These are phyloP conservation scores for Charina bottae DNA, from an alignment of 2,113 vertebrate genomes.

Conservation along the genomic window DNA sequence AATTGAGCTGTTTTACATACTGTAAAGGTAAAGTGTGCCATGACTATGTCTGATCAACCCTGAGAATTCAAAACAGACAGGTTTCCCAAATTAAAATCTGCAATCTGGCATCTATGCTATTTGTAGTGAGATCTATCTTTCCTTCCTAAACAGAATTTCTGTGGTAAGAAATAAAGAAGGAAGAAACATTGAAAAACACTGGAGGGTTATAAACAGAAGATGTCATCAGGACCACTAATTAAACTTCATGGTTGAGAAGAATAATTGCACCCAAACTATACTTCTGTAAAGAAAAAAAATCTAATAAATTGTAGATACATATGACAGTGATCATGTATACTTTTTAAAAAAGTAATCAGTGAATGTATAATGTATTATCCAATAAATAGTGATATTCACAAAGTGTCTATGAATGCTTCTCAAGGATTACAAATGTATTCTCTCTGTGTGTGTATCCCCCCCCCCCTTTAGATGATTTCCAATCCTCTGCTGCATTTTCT, in stretches of 20 bases:
- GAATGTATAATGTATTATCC: background rate
- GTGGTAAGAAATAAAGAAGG: no score
- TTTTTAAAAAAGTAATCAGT: background rate
- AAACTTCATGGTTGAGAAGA: no score
- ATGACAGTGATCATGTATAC: background rate
- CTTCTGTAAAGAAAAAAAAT: background rate
- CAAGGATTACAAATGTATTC: background rate
- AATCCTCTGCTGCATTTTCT: background rate
- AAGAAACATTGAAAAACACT: background rate
- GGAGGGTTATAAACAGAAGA: background rate
- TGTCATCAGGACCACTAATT: background rate
- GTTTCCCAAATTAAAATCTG: no score
- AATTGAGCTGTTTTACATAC: no score
- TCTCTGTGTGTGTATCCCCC: background rate
- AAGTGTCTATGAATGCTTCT: background rate
- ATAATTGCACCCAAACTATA: background rate
- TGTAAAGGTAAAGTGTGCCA: no score
- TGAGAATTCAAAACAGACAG: no score
- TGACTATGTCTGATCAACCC: no score
- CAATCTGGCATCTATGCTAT: no score
- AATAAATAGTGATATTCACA: background rate
- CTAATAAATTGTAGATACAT: background rate
- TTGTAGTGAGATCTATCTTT: no score
- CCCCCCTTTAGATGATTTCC: background rate
- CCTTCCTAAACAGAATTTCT: no score